These are phyloP conservation scores for Halyomorpha halys DNA, from an alignment of 1,140 invertebrate genomes.

Conservation along the genomic window DNA sequence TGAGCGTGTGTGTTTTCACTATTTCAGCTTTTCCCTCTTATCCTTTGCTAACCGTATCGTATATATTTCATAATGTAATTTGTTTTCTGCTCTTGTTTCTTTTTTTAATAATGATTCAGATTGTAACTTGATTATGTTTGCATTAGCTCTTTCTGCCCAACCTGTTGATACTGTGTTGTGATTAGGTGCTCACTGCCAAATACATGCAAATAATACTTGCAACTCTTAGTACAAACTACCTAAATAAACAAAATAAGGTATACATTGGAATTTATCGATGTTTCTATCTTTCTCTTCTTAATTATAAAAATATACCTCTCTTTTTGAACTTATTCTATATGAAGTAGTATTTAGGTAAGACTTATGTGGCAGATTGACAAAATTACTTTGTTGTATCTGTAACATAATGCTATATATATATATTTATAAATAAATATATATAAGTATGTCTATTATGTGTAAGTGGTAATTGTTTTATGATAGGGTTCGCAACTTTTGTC, in stretches of 20 bases:
- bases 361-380: not conserved
- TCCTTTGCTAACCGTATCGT: no score
- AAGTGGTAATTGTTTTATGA: conserved; percentile 16
- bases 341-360: conserved; percentile 5
- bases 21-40: no score
- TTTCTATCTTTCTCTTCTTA: conserved; percentile 4
- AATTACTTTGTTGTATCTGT: not conserved
- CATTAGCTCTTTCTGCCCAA: not conserved
- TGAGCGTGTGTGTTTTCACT: no score
- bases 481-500: conserved; percentile 15
- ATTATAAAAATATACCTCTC: conserved; percentile 7
- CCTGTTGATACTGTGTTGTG: not conserved
- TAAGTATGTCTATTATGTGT: conserved; percentile 15
- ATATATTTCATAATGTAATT: no score
- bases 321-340: conserved; percentile 21
- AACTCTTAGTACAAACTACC: conserved; percentile 11
- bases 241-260: conserved; percentile 3
- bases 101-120: no score
- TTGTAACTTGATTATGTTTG: no score
- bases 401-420: no score
- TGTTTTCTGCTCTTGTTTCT: no score
- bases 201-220: not conserved
- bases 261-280: not conserved
- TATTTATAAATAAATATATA: conserved; percentile 1
- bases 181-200: conserved; percentile 16